These are phyloP conservation scores for Oxyteleia sp. DNA, from an alignment of 2,888 invertebrate genomes.

Conservation along the genomic window DNA sequence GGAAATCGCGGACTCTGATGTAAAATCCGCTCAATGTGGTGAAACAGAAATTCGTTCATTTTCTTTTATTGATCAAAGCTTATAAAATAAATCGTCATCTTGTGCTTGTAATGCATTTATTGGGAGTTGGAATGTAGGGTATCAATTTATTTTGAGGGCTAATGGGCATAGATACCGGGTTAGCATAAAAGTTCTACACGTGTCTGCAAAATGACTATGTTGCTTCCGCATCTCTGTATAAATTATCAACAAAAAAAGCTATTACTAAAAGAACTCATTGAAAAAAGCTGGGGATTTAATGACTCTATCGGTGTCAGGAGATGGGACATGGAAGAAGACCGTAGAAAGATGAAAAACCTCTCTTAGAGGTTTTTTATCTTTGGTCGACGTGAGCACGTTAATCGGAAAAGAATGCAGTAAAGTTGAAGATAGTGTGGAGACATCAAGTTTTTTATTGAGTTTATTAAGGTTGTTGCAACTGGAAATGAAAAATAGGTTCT, in stretches of 20 bases:
- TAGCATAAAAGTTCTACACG: conserved; percentile 9
- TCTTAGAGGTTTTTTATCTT: no score
- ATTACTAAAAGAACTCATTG: no score
- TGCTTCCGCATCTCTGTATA: conserved; percentile 3
- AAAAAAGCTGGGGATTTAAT: no score
- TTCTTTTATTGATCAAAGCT: conserved; percentile 38
- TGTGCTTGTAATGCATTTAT: conserved; percentile 45
- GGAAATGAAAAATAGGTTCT: neutral
- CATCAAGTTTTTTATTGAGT: no score
- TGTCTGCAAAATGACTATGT: conserved; percentile 4
- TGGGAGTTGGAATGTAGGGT: conserved; percentile 37
- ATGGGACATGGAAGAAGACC: no score
- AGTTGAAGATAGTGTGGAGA: no score
- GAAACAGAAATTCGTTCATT: conserved; percentile 20
- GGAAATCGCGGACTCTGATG: conserved; percentile 15
- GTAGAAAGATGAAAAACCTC: no score
- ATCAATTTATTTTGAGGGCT: conserved; percentile 45
- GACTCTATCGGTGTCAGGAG: no score
- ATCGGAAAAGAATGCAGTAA: no score
- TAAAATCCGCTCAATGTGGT: conserved; percentile 14
- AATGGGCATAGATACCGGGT: conserved; percentile 31
- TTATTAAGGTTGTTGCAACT: neutral
- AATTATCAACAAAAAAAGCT: conserved; percentile 24
- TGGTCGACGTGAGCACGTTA: no score
- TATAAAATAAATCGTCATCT: conserved; percentile 49